Evolutionary conservation across 2,888 invertebrate genomes (phyloP).

Genomic region (Lampropteryx suffumata): DNA sequence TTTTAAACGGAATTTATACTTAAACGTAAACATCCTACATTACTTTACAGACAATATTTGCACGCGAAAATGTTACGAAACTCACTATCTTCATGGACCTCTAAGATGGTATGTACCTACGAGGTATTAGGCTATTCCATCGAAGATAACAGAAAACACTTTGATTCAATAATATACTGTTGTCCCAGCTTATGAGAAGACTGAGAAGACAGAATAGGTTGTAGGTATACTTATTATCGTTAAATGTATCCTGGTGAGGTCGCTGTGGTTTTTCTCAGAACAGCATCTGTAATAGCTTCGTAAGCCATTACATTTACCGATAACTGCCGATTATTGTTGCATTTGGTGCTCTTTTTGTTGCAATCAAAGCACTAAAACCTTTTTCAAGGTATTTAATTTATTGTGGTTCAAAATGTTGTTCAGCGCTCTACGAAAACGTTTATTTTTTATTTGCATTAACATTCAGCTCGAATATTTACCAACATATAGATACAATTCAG

Average conservation of each 20-base stretch:
- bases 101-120: too few species aligned
- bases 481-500: too few species aligned
- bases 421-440: too few species aligned
- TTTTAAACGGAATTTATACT: slow-evolving; percentile 42
- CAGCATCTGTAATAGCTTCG: slow-evolving; percentile 42
- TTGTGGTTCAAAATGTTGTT: neutral
- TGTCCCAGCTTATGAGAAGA: neutral
- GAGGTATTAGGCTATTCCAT: too few species aligned
- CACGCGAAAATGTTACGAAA: slow-evolving; percentile 10
- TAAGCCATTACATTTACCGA: slow-evolving; percentile 48
- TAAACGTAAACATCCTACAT: slow-evolving; percentile 36
- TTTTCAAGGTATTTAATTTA: neutral
- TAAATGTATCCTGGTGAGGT: slow-evolving; percentile 33
- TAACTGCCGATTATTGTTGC: slow-evolving; percentile 46
- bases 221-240: neutral
- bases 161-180: too few species aligned
- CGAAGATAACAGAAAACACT: too few species aligned
- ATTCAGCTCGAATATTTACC: too few species aligned
- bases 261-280: slow-evolving; percentile 49
- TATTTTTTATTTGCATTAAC: too few species aligned
- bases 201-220: neutral
- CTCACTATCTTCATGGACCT: neutral
- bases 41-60: slow-evolving; percentile 11
- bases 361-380: slow-evolving; percentile 32
- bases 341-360: slow-evolving; percentile 40